Evolutionary conservation across 2,888 invertebrate species (phyloP).

Genomic region (Craniophora ligustri): DNA sequence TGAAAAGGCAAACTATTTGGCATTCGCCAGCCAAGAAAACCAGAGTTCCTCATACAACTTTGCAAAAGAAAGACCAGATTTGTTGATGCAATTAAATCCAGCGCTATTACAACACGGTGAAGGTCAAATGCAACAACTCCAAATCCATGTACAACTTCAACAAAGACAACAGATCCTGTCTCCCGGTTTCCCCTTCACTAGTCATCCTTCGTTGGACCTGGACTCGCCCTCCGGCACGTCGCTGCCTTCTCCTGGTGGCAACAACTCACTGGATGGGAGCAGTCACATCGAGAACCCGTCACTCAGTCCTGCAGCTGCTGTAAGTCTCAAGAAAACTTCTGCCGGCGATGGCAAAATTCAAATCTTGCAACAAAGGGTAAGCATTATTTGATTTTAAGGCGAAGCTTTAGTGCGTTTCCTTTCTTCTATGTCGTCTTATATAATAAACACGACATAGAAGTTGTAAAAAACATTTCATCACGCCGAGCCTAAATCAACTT

Average conservation of each 20-base stretch:
- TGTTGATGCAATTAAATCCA: slow-evolving; percentile 89
- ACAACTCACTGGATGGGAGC: slow-evolving; percentile 91
- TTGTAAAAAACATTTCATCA: slow-evolving; percentile 72
- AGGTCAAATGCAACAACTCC: slow-evolving; percentile 90
- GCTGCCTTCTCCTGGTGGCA: slow-evolving; percentile 93
- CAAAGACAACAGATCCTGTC: slow-evolving; percentile 90
- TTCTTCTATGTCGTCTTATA: slow-evolving; percentile 72
- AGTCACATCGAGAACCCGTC: slow-evolving; percentile 88
- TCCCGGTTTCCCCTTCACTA: slow-evolving; percentile 90
- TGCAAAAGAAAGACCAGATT: slow-evolving; percentile 89
- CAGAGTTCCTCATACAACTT: slow-evolving; percentile 89
- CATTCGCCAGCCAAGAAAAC: slow-evolving; percentile 81
- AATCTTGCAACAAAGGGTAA: slow-evolving; percentile 96
- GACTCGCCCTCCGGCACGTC: slow-evolving; percentile 93
- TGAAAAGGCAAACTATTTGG: slow-evolving; percentile 84
- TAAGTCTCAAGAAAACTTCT: slow-evolving; percentile 91
- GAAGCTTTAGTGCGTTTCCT: slow-evolving; percentile 84
- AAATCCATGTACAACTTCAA: slow-evolving; percentile 92
- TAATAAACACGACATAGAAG: slow-evolving; percentile 70
- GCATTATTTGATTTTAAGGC: slow-evolving; percentile 90
- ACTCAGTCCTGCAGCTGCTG: slow-evolving; percentile 91
- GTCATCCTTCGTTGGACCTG: slow-evolving; percentile 91
- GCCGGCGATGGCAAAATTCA: slow-evolving; percentile 89
- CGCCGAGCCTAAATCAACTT: slow-evolving; percentile 88
- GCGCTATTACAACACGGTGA: slow-evolving; percentile 87